A percentile compares a stretch with the other conserved stretches of the same genome.
These are phyloP conservation scores for Luscinia megarhynchos DNA, from an alignment of 2,797 vertebrate species.

Conservation along the genomic window DNA sequence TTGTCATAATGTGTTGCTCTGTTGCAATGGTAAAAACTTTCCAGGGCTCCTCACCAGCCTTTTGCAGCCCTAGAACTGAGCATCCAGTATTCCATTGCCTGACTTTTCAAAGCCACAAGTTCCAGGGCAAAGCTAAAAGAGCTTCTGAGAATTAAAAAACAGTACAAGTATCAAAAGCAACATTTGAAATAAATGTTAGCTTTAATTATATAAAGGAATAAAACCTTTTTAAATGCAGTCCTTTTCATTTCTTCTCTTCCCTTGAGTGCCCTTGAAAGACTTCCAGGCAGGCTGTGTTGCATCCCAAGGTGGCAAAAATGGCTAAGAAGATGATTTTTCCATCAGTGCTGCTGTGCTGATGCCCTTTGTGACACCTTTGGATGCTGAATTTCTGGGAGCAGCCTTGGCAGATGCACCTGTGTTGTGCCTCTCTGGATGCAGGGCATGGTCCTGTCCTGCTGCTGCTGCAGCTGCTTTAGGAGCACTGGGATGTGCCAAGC, in stretches of 20 bases:
- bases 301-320: background rate
- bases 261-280: background rate
- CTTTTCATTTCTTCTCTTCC: background rate
- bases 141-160: conserved; percentile 14
- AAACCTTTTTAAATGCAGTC: background rate
- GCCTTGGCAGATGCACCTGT: background rate
- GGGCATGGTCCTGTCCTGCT: background rate
- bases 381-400: background rate
- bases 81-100: background rate
- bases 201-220: conserved; percentile 44
- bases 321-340: background rate
- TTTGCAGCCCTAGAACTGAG: background rate
- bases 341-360: fast-evolving
- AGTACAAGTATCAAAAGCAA: background rate
- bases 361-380: background rate
- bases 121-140: background rate
- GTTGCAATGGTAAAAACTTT: conserved; percentile 16
- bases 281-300: background rate
- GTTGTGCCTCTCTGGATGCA: background rate
- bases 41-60: conserved; percentile 34
- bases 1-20: conserved; percentile 35
- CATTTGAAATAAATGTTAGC: conserved; percentile 31
- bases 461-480: background rate
- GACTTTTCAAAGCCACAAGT: conserved; percentile 10
- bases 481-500: background rate